Evolutionary conservation across 2,797 vertebrate genomes (phyloP).

Genomic region (Gadopsis bispinosus): DNA sequence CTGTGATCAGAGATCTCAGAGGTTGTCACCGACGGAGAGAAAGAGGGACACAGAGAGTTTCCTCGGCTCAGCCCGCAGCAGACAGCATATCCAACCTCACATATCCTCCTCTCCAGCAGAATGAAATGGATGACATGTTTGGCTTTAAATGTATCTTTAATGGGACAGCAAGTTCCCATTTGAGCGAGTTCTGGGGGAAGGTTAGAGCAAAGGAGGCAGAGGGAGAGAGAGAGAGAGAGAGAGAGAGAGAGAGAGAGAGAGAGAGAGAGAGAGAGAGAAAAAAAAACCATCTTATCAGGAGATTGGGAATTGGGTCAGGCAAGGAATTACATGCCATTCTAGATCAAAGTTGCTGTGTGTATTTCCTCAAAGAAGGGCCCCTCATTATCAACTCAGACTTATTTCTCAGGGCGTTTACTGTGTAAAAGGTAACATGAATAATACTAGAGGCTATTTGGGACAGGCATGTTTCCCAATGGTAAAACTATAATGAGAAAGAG

Average conservation of each 20-base stretch:
- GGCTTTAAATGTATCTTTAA: conserved; percentile 79
- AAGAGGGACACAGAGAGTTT: conserved; percentile 41
- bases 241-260: conserved; percentile 11
- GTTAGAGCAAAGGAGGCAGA: conserved; percentile 56
- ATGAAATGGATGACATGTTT: conserved; percentile 77
- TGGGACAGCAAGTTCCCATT: conserved; percentile 75
- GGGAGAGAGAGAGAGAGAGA: background rate
- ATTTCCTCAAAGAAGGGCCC: conserved; percentile 75
- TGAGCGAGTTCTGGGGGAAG: conserved; percentile 68
- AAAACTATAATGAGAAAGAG: conserved; percentile 69
- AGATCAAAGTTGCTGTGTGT: conserved; percentile 80
- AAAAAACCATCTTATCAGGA: conserved; percentile 76
- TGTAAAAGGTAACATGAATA: conserved; percentile 73
- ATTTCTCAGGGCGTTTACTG: conserved; percentile 67
- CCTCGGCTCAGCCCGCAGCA: conserved; percentile 41
- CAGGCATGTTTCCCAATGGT: conserved; percentile 67
- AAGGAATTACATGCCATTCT: conserved; percentile 82
- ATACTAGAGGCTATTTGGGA: conserved; percentile 73
- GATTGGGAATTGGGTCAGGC: conserved; percentile 83
- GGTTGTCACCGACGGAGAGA: conserved; percentile 56
- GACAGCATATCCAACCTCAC: conserved; percentile 50
- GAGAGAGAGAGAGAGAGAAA: background rate
- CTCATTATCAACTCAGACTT: conserved; percentile 75
- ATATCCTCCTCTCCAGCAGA: conserved; percentile 57
- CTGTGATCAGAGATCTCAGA: conserved; percentile 76